These are phyloP conservation scores for Caenorhabditis briggsae DNA, from an alignment of 1,140 invertebrate species.

Conservation along the genomic window DNA sequence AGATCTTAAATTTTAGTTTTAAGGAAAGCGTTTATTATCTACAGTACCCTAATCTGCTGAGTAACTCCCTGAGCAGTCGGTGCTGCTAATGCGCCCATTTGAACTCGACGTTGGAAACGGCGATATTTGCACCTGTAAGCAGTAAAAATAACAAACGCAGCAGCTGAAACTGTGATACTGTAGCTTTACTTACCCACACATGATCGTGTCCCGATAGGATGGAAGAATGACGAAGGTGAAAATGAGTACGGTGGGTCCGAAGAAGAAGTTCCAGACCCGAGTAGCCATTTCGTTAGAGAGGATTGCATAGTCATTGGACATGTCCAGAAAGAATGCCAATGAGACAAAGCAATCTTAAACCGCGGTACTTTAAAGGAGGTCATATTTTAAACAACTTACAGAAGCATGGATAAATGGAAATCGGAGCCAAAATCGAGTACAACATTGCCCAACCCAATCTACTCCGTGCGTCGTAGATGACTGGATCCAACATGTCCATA, in stretches of 20 bases:
- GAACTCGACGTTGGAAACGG: constrained; percentile 15
- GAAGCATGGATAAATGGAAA: constrained; percentile 11
- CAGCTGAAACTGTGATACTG: background rate
- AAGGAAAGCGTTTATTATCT: no score
- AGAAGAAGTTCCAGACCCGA: constrained; percentile 36
- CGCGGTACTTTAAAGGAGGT: background rate
- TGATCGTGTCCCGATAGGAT: constrained; percentile 48
- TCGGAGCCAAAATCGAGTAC: constrained; percentile 16
- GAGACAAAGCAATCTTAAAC: constrained; percentile 13
- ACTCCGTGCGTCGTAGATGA: constrained; percentile 22
- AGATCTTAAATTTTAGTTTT: constrained; percentile 4
- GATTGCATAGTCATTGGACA: constrained; percentile 10
- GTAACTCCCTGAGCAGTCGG: background rate
- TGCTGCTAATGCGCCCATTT: constrained; percentile 14
- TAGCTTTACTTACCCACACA: constrained; percentile 37
- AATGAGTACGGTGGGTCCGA: constrained; percentile 37
- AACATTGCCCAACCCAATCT: constrained; percentile 23
- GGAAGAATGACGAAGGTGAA: constrained; percentile 47
- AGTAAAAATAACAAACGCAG: background rate
- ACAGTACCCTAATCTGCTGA: constrained; percentile 9
- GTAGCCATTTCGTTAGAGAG: constrained; percentile 18
- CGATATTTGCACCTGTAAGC: constrained; percentile 39
- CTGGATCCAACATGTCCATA: constrained; percentile 44
- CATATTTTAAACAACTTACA: background rate
- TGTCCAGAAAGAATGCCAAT: constrained; percentile 8